Evolutionary conservation across 2,113 vertebrate species (phyloP), one percentile per base, ranked within the genome.

Genomic region (Caloenas nicobarica): DNA sequence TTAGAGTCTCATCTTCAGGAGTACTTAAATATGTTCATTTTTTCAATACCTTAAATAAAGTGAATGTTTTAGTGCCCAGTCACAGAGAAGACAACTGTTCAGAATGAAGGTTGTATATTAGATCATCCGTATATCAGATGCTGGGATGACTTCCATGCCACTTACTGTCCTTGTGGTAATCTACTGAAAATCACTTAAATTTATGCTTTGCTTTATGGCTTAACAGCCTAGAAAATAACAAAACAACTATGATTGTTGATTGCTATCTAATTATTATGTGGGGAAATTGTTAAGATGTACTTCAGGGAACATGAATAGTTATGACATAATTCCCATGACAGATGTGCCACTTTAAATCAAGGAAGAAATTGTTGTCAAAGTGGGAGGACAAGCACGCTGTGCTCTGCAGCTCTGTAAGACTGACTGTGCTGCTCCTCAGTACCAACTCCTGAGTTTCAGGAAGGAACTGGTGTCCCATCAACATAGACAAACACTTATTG

Each of bases 221-320:
- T 83, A 91, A 86, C 38, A 90, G 26, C 14, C 42, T 64, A 68
- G 79, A 78, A 91, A 70, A 93, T 22, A 95, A 74, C 1, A 6
- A 87, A 92, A 25, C 24, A 80, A 94, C 40, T 24, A 26, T 70
- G 68, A 93, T 51, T 73, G 62, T 54, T 91, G 74, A 66, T 77
- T 77, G 34, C 46, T 86, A 10, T 62, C 81, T 93, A 74, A 91
- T 88, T 91, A 73, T 89, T 73, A 71, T 78, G 86, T 66, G 54
- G 60, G 76, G 56, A 80, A 78, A 86, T 95, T 93, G 74, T 96
- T 95, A 95, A 77, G 76, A 91, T 83, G 48, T 54, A 74, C 72
- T 88, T 86, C 72, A 53, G 93, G 42, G 69, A 77, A 68, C 29
- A 16, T 31, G 72, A 85, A 88, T 48, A 56, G 33, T 46, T 88